Percentiles rank a stretch among this genome's conserved stretches.
Conservation (phyloP, 2,888 invertebrate genomes). For the Mongoloraphidia duomilia region DNA sequence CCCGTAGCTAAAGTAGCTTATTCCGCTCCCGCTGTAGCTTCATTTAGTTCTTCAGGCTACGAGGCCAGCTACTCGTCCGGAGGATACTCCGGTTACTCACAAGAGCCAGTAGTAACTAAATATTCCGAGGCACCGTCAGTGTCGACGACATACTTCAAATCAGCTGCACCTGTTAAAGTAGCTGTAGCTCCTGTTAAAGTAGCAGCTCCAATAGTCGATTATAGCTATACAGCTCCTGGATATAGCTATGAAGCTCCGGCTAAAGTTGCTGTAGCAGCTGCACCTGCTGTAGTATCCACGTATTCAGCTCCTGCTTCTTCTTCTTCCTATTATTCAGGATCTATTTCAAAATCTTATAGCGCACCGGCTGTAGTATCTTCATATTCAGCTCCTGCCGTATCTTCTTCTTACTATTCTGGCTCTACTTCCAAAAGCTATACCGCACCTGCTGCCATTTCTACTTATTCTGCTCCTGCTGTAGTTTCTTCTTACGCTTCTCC, state of each 20-base stretch:
- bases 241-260: too few relatives aligned
- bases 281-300: constrained; percentile 15
- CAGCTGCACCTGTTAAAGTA: too few relatives aligned
- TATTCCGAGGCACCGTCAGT: constrained; percentile 7
- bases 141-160: too few relatives aligned
- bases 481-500: constrained; percentile 4
- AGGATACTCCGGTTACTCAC: too few relatives aligned
- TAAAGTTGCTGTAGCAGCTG: neutral
- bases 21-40: constrained; percentile 11
- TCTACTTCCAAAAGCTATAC: neutral
- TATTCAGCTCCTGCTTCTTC: constrained; percentile 16
- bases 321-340: constrained; percentile 6
- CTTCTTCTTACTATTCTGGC: constrained; percentile 7
- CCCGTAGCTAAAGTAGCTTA: constrained; percentile 16
- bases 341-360: neutral
- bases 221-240: too few relatives aligned
- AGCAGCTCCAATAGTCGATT: too few relatives aligned
- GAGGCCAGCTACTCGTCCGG: too few relatives aligned
- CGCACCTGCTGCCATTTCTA: neutral
- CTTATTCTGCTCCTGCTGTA: constrained; percentile 1
- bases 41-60: too few relatives aligned
- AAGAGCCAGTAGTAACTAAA: constrained; percentile 11
- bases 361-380: constrained; percentile 12
- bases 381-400: constrained; percentile 16
- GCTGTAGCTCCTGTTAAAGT: too few relatives aligned